Percentiles rank a stretch among this genome's conserved stretches.
Evolutionary conservation across 1,140 invertebrate species (phyloP).

Genomic region (Trichonephila clavata): DNA sequence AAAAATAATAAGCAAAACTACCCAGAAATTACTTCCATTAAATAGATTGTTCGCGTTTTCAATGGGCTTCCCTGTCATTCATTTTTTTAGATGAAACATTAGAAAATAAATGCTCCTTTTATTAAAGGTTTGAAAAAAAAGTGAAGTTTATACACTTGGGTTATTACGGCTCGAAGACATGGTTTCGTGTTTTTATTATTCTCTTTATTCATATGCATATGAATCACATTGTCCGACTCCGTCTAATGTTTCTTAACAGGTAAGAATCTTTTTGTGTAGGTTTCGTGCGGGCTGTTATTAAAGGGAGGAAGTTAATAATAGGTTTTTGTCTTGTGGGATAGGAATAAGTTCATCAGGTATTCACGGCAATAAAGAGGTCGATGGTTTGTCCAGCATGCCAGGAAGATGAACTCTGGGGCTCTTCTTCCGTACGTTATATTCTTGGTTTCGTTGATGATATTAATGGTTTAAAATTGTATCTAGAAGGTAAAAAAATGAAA

Average conservation of each 20-base stretch:
- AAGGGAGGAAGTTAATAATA: constrained; percentile 33
- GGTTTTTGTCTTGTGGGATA: constrained; percentile 35
- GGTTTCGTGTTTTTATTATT: background rate
- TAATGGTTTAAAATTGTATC: too few species aligned
- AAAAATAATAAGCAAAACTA: background rate
- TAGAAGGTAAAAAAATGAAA: too few species aligned
- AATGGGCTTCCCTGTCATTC: background rate
- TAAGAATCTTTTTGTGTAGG: background rate
- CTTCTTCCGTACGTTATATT: constrained; percentile 27
- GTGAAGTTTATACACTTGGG: background rate
- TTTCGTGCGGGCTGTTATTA: background rate
- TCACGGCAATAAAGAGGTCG: constrained; percentile 30
- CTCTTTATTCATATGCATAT: background rate
- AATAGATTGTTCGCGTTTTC: background rate
- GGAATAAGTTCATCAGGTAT: constrained; percentile 41
- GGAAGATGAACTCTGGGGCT: background rate
- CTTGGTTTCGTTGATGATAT: too few species aligned
- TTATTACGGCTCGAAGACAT: constrained; percentile 46
- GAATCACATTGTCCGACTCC: background rate
- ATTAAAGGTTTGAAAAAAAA: background rate
- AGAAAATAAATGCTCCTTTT: background rate
- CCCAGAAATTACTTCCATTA: background rate
- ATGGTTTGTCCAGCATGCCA: background rate
- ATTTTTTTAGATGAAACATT: background rate
- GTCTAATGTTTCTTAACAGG: background rate